These are phyloP conservation scores for Protosalanx chinensis DNA, from an alignment of 2,797 vertebrate species.

Conservation along the genomic window DNA sequence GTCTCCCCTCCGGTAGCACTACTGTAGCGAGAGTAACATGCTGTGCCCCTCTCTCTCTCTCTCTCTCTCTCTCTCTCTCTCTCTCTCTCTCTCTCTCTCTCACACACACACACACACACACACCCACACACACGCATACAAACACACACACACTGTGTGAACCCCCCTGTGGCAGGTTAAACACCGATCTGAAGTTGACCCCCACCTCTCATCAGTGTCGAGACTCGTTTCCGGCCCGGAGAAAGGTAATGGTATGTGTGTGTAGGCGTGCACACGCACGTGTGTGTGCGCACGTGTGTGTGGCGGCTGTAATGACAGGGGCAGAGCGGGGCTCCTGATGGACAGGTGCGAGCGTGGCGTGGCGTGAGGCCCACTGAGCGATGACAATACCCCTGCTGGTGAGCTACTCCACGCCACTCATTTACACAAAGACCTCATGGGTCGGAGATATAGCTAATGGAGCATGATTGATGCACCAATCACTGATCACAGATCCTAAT, in stretches of 20 bases:
- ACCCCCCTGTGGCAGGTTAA: constrained; percentile 62
- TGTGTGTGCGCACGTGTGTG: constrained; percentile 20
- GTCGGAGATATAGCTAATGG: constrained; percentile 2
- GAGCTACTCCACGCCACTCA: constrained; percentile 26
- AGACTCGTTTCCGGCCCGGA: constrained; percentile 49
- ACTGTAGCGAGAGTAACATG: background rate
- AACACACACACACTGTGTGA: constrained; percentile 28
- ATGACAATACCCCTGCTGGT: constrained; percentile 13
- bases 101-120: too few species aligned
- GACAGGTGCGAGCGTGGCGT: constrained; percentile 47
- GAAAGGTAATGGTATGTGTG: constrained; percentile 14
- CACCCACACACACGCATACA: constrained; percentile 18
- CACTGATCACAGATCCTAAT: background rate
- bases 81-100: background rate
- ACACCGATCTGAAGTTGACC: constrained; percentile 49
- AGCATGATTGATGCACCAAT: background rate
- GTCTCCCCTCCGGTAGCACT: background rate
- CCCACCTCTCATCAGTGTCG: constrained; percentile 53
- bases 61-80: background rate
- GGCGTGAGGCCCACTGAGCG: constrained; percentile 33
- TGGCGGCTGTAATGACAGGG: constrained; percentile 37
- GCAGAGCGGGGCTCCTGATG: constrained; percentile 38
- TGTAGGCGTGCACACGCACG: background rate
- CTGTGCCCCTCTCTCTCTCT: background rate
- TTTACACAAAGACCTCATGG: constrained; percentile 15